Conservation (phyloP, 2,888 invertebrate species). For the Hirtodrosophila alboralis region DNA sequence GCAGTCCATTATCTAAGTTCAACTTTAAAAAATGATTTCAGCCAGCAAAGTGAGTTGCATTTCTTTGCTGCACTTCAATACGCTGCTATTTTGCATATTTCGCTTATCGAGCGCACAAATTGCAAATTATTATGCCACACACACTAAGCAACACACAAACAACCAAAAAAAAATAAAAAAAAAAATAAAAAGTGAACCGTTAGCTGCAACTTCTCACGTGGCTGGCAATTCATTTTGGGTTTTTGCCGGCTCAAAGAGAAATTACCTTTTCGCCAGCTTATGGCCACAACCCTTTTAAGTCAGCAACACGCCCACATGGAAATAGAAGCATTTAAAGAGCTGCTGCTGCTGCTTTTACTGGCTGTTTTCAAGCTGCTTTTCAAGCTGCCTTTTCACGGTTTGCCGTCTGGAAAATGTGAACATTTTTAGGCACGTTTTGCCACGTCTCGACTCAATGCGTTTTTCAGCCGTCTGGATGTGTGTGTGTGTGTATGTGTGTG, state of each 20-base stretch:
- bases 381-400: slow-evolving; percentile 71
- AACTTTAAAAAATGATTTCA: slow-evolving; percentile 7
- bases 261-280: slow-evolving; percentile 66
- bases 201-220: slow-evolving; percentile 33
- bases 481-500: slow-evolving; percentile 16
- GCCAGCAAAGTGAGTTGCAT: slow-evolving; percentile 6
- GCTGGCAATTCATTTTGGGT: slow-evolving; percentile 65
- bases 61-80: slow-evolving; percentile 25
- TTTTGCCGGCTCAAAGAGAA: slow-evolving; percentile 52
- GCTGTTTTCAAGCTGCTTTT: slow-evolving; percentile 35
- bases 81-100: slow-evolving; percentile 70
- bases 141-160: slow-evolving; percentile 14
- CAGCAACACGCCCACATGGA: slow-evolving; percentile 52
- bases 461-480: slow-evolving; percentile 36
- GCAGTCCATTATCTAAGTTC: no score
- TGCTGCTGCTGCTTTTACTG: slow-evolving; percentile 6
- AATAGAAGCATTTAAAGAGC: slow-evolving; percentile 36
- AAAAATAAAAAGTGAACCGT: slow-evolving; percentile 3
- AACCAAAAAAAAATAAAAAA: slow-evolving; percentile 8
- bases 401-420: slow-evolving; percentile 62
- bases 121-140: slow-evolving; percentile 64
- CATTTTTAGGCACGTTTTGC: slow-evolving; percentile 76
- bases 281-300: slow-evolving; percentile 42
- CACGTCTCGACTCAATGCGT: slow-evolving; percentile 56
- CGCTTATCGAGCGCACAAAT: slow-evolving; percentile 65